A percentile compares a stretch with the other conserved stretches of the same genome.
phyloP scores from a whole-genome alignment of 2,888 invertebrate species.

The Eumerus sabulonum region DNA sequence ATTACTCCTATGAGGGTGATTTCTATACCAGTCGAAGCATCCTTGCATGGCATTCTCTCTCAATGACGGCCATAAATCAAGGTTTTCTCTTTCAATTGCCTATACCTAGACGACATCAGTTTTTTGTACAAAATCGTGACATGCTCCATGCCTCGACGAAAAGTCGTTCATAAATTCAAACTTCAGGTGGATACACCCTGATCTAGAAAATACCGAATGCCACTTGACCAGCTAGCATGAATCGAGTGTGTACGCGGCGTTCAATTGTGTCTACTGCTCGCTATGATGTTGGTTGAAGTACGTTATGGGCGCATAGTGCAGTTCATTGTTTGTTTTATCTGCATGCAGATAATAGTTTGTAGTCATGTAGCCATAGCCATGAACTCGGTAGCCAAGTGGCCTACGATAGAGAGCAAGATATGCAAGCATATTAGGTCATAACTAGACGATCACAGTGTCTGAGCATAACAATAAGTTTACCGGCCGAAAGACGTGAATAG shows the following conservation, averaged over 20 bases:
- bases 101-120: slow-evolving; percentile 27
- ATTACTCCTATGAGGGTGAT: slow-evolving; percentile 76
- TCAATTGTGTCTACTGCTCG: slow-evolving; percentile 23
- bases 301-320: slow-evolving; percentile 49
- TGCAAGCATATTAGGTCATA: slow-evolving; percentile 38
- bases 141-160: slow-evolving; percentile 39
- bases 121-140: slow-evolving; percentile 61
- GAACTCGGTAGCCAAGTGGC: slow-evolving; percentile 58
- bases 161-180: slow-evolving; percentile 50
- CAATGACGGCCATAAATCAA: no score
- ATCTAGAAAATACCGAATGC: slow-evolving; percentile 6
- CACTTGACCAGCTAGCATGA: slow-evolving; percentile 57
- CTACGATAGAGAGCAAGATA: slow-evolving; percentile 55
- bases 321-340: slow-evolving; percentile 64
- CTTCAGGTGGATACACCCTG: slow-evolving; percentile 35
- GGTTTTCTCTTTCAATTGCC: slow-evolving; percentile 68
- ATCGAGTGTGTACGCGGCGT: slow-evolving; percentile 10
- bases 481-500: slow-evolving; percentile 48
- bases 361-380: slow-evolving; percentile 50
- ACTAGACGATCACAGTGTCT: slow-evolving; percentile 33
- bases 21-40: slow-evolving; percentile 71
- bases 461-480: slow-evolving; percentile 54
- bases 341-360: slow-evolving; percentile 51
- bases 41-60: no score
- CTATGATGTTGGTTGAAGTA: slow-evolving; percentile 3